These are phyloP conservation scores for Atherinomorus stipes DNA, from an alignment of 2,113 vertebrate species.

Conservation along the genomic window DNA sequence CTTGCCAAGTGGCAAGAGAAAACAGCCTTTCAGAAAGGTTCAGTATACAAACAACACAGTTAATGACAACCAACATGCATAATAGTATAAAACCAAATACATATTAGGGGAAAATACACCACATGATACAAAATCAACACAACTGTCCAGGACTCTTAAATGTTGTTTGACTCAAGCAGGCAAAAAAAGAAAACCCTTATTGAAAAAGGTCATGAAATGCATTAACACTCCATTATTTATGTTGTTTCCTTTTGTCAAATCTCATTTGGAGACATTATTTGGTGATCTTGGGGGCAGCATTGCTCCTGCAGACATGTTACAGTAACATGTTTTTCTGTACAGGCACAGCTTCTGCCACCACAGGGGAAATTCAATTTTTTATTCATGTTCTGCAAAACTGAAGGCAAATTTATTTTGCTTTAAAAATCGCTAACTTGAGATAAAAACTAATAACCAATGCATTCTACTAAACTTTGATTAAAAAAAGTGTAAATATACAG, in stretches of 20 bases:
- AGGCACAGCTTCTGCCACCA: background rate
- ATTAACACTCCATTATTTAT: background rate
- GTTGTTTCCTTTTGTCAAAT: background rate
- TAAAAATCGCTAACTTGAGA: conserved; percentile 19
- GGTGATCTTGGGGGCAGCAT: background rate
- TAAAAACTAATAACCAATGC: conserved; percentile 26
- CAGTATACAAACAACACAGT: conserved; percentile 54
- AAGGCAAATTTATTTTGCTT: conserved; percentile 29
- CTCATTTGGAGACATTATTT: background rate
- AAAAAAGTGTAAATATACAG: conserved; percentile 62
- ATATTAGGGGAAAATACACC: conserved; percentile 28
- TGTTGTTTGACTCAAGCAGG: background rate
- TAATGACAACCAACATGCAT: conserved; percentile 59
- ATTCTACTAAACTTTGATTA: conserved; percentile 32
- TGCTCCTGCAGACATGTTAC: background rate
- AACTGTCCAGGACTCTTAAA: conserved; percentile 19
- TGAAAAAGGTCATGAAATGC: background rate
- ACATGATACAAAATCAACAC: conserved; percentile 18
- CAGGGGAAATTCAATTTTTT: background rate
- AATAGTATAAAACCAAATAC: conserved; percentile 65
- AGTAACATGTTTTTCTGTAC: conserved; percentile 1
- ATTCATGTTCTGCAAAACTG: conserved; percentile 34
- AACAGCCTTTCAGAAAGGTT: conserved; percentile 61
- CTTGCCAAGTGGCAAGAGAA: conserved; percentile 60
- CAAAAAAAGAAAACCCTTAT: background rate